These are phyloP conservation scores for Harpalus rubripes DNA, from an alignment of 2,888 invertebrate species.

Conservation along the genomic window DNA sequence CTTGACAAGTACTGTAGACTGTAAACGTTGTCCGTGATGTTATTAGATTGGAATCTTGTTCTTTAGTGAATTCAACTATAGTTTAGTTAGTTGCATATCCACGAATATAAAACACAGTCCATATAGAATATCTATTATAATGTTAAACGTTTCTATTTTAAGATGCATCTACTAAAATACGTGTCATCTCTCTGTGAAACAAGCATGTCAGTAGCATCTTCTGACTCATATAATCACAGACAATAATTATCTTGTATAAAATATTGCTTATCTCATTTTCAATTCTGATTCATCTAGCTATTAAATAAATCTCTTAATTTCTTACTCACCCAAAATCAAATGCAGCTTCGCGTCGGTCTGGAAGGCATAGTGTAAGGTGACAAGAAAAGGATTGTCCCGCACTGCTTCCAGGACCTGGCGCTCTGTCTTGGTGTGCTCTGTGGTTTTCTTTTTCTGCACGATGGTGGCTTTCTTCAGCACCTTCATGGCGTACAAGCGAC, in stretches of 20 bases:
- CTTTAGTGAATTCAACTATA: no score
- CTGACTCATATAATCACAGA: not conserved
- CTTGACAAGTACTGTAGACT: no score
- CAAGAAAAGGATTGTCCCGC: constrained; percentile 95
- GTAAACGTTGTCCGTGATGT: no score
- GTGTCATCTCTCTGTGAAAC: not conserved
- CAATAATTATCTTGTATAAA: not conserved
- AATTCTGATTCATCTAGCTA: not conserved
- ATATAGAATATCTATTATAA: no score
- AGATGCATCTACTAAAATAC: not conserved
- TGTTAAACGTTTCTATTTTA: no score
- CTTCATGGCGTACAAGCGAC: constrained; percentile 98
- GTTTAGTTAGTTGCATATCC: no score
- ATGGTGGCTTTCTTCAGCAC: constrained; percentile 97
- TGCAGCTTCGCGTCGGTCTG: constrained; percentile 98
- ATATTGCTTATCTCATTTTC: not conserved
- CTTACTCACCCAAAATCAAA: constrained; percentile 92
- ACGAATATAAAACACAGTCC: no score
- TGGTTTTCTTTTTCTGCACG: constrained; percentile 95
- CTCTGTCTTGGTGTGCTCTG: constrained; percentile 98
- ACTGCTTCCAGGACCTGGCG: constrained; percentile 97
- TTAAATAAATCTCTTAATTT: not conserved
- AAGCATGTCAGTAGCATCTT: no score
- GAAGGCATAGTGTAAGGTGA: constrained; percentile 98
- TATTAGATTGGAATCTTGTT: no score